These are phyloP conservation scores for Coenobita brevimanus DNA, from an alignment of 1,140 invertebrate species.

Conservation along the genomic window DNA sequence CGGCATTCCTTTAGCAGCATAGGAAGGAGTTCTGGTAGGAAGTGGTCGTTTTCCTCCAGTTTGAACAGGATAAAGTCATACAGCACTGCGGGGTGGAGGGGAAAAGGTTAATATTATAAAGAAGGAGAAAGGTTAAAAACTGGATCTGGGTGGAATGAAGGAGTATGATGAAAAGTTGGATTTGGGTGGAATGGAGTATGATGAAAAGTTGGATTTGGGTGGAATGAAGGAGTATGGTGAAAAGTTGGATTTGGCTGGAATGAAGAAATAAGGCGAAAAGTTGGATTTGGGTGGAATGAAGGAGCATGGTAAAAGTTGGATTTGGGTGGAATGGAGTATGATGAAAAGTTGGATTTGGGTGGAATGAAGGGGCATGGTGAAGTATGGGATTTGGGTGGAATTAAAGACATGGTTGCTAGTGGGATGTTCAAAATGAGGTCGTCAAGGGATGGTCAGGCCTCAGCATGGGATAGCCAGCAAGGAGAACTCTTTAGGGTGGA, in stretches of 20 bases:
- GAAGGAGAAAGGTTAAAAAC: background rate
- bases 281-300: too few relatives aligned
- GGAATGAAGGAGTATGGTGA: background rate
- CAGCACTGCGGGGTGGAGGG: background rate
- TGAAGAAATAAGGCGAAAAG: background rate
- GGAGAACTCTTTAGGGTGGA: too few relatives aligned
- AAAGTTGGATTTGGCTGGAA: too few relatives aligned
- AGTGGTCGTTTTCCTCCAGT: slow-evolving; percentile 9
- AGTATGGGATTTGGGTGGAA: too few relatives aligned
- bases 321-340: background rate
- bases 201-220: background rate
- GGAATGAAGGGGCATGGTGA: background rate
- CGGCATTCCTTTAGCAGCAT: slow-evolving; percentile 35
- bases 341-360: background rate
- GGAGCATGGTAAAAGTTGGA: background rate
- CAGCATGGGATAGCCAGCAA: too few relatives aligned
- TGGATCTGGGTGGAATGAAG: background rate
- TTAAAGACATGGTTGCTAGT: too few relatives aligned
- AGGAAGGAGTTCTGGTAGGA: background rate
- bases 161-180: background rate
- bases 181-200: background rate
- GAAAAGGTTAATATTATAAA: background rate
- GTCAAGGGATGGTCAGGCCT: too few relatives aligned
- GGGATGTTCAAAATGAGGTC: too few relatives aligned
- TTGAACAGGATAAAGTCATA: slow-evolving; percentile 45